Base-by-base conservation (phyloP, 2,113 vertebrate species). In the Rafetus swinhoei region DNA sequence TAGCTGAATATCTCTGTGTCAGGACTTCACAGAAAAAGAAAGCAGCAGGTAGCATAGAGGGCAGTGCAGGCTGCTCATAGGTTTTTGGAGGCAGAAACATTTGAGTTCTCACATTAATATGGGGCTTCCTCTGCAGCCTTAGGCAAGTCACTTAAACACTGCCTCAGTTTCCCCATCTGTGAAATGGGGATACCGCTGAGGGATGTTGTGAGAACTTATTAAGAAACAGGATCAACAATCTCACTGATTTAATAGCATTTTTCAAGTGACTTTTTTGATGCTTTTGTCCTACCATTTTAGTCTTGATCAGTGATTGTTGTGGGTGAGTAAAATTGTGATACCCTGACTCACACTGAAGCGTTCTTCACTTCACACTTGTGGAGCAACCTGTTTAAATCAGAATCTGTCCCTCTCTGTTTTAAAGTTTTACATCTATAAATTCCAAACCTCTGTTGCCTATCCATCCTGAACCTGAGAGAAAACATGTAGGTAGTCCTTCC, bases 41-140 rank as follows among this genome's bases (percentile, higher is more conserved):
- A 74, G 81, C 9, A 87, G 85, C 56, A 93, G 90, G 94, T 92
- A 96, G 88, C 77, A 96, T 80, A 13, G 81, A 82, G 32, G 62
- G 59, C 45, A 90, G 35, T 18, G n/a, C 9, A 24, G 19, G 8
- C 50, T 90, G 57, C 21, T 45, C 56, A 29, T 59, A 13, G 55
- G 32, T 2, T 53, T 88, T 6, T 87, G 45, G 83, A 76, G 76
- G 21, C 57, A 54, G 27, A 15, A 86, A 52, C 3, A 9, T n/a
- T 35, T 72, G 12, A 50, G 39, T 77, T 77, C 72, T 77, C 6
- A 39, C 9, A 29, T 72, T n/a, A 54, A 50, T 45, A 45, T 4
- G 2, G 25, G 22, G 11, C 12, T 50, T 50, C 24, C 74, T 50
- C 45, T 50, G 39, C 27, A 39, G 74, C 74, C 74, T 25, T 77